Conservation (phyloP, 1,140 invertebrate genomes). For the Meloidogyne chitwoodi region DNA sequence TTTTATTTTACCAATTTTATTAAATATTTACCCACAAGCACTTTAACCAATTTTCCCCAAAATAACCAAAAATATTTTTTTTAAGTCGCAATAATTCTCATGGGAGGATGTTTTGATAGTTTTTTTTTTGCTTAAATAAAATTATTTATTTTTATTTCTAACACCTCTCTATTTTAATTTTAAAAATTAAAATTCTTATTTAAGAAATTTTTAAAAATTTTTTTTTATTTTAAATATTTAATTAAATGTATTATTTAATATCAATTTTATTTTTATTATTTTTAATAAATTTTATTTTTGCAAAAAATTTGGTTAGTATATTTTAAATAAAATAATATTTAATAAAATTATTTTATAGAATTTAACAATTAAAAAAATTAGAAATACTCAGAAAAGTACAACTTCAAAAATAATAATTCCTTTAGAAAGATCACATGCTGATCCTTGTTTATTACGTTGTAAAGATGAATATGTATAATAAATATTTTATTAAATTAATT, state of each 20-base stretch:
- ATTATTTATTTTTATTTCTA: background rate
- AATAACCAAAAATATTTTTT: background rate
- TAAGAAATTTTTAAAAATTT: too few relatives aligned
- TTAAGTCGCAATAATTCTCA: background rate
- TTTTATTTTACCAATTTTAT: background rate
- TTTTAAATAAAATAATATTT: too few relatives aligned
- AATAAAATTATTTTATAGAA: background rate
- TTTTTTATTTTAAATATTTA: too few relatives aligned
- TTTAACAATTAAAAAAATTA: background rate
- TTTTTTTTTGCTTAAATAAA: background rate
- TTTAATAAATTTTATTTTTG: too few relatives aligned
- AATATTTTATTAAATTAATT: background rate
- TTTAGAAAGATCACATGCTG: background rate
- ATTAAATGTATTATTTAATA: too few relatives aligned
- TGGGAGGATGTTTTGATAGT: background rate
- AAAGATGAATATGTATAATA: slow-evolving; percentile 17
- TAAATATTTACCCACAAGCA: background rate
- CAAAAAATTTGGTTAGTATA: too few relatives aligned
- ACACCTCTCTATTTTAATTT: background rate
- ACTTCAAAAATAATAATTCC: background rate
- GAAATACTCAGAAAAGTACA: background rate
- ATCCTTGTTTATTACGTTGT: slow-evolving; percentile 14
- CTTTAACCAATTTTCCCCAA: background rate
- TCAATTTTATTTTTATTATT: too few relatives aligned
- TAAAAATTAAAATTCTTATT: too few relatives aligned